Evolutionary conservation across 2,113 vertebrate species (phyloP).

Genomic region (Callaeas wilsoni): DNA sequence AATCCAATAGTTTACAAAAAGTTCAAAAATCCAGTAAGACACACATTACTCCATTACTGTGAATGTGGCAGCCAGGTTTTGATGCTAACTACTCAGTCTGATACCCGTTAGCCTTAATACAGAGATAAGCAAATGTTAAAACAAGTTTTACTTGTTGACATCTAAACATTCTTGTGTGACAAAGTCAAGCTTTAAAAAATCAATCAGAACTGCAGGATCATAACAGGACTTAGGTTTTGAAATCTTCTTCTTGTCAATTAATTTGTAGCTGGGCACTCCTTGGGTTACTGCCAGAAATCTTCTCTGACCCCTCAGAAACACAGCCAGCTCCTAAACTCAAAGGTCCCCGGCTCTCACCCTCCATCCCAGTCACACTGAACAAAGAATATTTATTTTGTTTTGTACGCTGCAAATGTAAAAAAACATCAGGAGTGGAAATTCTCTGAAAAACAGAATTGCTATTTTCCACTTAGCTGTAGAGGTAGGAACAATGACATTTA

Average conservation of each 20-base stretch:
- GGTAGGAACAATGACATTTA: not conserved
- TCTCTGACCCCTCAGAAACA: not conserved
- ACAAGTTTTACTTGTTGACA: not conserved
- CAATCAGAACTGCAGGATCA: not conserved
- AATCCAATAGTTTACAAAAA: not conserved
- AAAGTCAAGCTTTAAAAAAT: not conserved
- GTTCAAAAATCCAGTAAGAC: not conserved
- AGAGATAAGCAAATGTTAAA: not conserved
- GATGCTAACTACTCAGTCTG: not conserved
- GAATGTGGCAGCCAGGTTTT: not conserved
- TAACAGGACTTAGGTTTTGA: not conserved
- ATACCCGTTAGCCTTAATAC: not conserved
- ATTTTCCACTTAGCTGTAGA: not conserved
- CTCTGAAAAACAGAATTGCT: not conserved
- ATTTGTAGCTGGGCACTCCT: not conserved
- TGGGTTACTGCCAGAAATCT: not conserved
- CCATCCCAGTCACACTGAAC: not conserved
- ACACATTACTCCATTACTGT: not conserved
- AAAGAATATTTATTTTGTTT: not conserved
- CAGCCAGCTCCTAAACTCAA: not conserved
- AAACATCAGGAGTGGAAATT: not conserved
- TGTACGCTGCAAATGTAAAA: not conserved
- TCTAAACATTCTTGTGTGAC: not conserved
- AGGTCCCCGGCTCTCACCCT: not conserved
- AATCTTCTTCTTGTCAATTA: not conserved